Conservation (phyloP, 2,888 invertebrate species). For the Dynastes grantii region DNA sequence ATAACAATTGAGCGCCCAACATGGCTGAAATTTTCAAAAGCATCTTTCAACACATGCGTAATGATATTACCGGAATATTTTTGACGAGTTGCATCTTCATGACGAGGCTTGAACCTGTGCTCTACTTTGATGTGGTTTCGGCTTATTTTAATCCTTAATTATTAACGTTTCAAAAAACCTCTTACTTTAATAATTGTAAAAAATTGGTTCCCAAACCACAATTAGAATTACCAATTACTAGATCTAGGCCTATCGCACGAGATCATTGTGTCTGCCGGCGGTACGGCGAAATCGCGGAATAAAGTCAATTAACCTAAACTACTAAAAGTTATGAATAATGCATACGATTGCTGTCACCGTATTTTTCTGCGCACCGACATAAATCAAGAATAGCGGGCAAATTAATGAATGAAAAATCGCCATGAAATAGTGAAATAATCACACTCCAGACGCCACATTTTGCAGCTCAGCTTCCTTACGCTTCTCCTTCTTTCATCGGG, state of each 20-base stretch:
- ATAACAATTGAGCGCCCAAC: no score
- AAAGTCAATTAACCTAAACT: slow-evolving; percentile 28
- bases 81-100: no score
- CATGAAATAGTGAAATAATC: slow-evolving; percentile 33
- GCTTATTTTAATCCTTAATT: no score
- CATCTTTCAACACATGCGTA: no score
- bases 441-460: slow-evolving; percentile 20
- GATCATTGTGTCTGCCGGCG: background rate
- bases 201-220: background rate
- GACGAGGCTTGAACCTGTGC: no score
- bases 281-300: slow-evolving; percentile 1
- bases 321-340: slow-evolving; percentile 21
- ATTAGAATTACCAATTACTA: no score
- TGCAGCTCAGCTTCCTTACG: background rate
- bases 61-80: no score
- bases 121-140: no score
- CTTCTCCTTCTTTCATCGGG: background rate
- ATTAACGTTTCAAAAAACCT: no score
- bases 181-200: background rate
- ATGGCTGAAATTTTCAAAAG: no score
- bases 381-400: slow-evolving; percentile 22
- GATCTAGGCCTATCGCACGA: no score
- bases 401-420: slow-evolving; percentile 28
- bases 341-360: background rate
- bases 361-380: slow-evolving; percentile 2